A percentile compares a stretch with the other conserved stretches of the same genome.
Evolutionary conservation across 2,797 vertebrate genomes (phyloP).

Genomic region (Acrossocheilus wenchowensis): DNA sequence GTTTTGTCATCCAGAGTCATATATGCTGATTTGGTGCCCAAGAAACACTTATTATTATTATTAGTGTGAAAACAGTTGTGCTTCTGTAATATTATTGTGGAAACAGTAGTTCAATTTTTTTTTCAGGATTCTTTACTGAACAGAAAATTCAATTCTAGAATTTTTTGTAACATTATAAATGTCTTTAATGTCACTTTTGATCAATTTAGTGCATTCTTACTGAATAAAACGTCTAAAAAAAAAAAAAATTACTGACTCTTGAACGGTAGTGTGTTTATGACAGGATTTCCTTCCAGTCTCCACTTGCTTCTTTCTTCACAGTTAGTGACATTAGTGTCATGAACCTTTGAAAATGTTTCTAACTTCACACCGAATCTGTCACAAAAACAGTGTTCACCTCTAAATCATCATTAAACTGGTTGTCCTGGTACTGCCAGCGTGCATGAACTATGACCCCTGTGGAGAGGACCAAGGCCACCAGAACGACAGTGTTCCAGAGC

Average conservation of each 20-base stretch:
- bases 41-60: neutral
- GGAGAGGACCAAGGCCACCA: constrained; percentile 91
- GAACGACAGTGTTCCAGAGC: constrained; percentile 93
- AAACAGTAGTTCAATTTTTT: neutral
- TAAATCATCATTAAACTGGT: constrained; percentile 74
- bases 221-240: neutral
- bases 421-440: constrained; percentile 86
- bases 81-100: neutral
- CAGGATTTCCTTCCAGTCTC: neutral
- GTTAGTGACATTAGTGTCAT: neutral
- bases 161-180: neutral
- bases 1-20: no score
- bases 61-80: neutral
- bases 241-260: neutral
- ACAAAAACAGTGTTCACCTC: constrained; percentile 76
- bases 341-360: neutral
- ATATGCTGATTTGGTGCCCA: neutral
- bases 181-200: neutral
- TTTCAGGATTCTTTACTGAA: neutral
- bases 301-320: neutral
- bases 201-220: neutral
- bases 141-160: no score
- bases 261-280: neutral
- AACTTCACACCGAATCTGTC: neutral
- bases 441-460: constrained; percentile 92